Evolutionary conservation across 1,140 invertebrate genomes (phyloP).

Genomic region (Lethocerus indicus): DNA sequence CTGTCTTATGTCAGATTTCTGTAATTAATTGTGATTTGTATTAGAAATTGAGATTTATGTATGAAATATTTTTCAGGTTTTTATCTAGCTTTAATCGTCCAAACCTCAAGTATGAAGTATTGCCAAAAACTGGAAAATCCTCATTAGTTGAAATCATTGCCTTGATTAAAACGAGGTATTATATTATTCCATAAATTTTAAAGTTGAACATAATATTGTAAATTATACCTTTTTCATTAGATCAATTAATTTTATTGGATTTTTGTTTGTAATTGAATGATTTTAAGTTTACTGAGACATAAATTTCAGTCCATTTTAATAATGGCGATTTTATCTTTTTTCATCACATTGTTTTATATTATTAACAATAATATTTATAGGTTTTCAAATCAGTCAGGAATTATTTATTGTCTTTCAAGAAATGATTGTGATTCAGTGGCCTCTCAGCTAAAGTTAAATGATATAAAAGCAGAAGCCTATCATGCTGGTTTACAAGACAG

Average conservation of each 20-base stretch:
- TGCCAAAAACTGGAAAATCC: constrained; percentile 50
- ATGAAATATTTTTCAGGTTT: constrained; percentile 37
- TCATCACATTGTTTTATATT: not conserved
- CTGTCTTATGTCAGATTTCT: constrained; percentile 7
- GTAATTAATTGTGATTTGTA: not conserved
- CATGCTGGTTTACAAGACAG: constrained; percentile 74
- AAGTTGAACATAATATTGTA: too few relatives aligned
- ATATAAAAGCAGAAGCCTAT: constrained; percentile 62
- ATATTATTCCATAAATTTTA: too few relatives aligned
- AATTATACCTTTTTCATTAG: too few relatives aligned
- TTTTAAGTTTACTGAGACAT: not conserved
- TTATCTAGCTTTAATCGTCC: constrained; percentile 79
- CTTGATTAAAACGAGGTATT: constrained; percentile 51
- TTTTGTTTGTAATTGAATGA: not conserved
- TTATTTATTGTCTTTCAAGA: constrained; percentile 89
- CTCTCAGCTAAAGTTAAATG: constrained; percentile 37
- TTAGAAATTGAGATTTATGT: too few relatives aligned
- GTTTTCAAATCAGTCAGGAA: constrained; percentile 51
- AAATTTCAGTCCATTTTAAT: not conserved
- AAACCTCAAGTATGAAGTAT: constrained; percentile 75
- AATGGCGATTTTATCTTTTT: not conserved
- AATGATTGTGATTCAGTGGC: constrained; percentile 77
- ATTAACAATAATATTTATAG: not conserved
- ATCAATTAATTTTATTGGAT: too few relatives aligned
- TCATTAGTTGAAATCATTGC: constrained; percentile 48